Evolutionary conservation across 2,113 vertebrate genomes (phyloP), one percentile per base, ranked within the genome.

Genomic region (Notothenia rossii): DNA sequence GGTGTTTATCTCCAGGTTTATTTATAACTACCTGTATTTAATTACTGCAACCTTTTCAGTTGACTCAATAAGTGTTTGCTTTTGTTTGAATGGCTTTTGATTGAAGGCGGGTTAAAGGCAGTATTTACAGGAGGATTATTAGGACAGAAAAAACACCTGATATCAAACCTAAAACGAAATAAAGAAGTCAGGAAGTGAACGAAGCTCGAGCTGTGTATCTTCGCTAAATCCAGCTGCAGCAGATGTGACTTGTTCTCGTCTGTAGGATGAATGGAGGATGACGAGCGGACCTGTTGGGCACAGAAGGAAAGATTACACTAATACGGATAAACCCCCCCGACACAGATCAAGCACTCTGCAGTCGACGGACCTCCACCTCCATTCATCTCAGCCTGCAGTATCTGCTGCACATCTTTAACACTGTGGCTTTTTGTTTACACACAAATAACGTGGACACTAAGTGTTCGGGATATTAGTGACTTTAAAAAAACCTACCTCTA

Each of bases 221-320:
- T 33, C 25, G 7, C 5, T 4, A 20, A 25, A 14, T 50, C 10
- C 3, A 43, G 45, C 62, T 5, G 7, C 49, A 1, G 56, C 33
- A 75, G 81, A 85, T 83, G 86, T 83, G 61, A 62, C 17, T 63
- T 45, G 17, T 7, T 56, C 48, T 77, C 46, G 6, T 77, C 40
- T 80, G 75, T 29, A 54, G 67, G 61, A 82, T 66, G 72, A 74
- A 68, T 3, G 49, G 75, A 80, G 14, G 68, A 43, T 14, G 58
- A 59, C 4, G n/a, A 81, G 60, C 33, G 2, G 81, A 84, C 79
- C 84, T 85, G 82, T 85, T 79, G 79, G 67, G 75, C 81, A 65
- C 82, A 13, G 65, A 75, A 65, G 55, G 50, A 25, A 71, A 89
- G 90, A 90, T 92, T 88, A 90, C 22, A 83, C 49, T 92, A 90